Conservation (phyloP, 2,113 vertebrate genomes). For the Thunnus thynnus region DNA sequence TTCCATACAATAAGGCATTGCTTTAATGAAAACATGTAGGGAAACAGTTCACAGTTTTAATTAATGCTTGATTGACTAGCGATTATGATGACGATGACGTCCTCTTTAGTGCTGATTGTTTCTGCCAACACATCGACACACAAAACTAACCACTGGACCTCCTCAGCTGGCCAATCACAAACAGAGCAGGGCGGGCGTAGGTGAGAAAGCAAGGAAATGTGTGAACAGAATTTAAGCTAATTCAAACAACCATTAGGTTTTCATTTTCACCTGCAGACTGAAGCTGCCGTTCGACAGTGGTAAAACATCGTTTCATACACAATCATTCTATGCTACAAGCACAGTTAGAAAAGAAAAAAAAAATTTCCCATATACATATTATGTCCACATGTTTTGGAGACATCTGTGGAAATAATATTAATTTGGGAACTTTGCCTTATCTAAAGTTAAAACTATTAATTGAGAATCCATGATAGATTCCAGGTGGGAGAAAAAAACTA, state of each 20-base stretch:
- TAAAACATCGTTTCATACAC: conserved; percentile 44
- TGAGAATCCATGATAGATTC: conserved; percentile 46
- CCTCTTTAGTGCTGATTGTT: conserved; percentile 57
- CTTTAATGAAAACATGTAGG: conserved; percentile 73
- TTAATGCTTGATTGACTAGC: conserved; percentile 54
- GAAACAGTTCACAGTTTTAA: conserved; percentile 78
- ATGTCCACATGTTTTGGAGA: conserved; percentile 68
- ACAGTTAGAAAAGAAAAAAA: conserved; percentile 46
- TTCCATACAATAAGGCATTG: conserved; percentile 80
- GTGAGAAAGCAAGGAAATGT: conserved; percentile 41
- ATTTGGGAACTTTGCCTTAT: conserved; percentile 65
- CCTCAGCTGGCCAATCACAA: conserved; percentile 57
- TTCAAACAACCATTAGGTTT: conserved; percentile 25
- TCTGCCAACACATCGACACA: conserved; percentile 39
- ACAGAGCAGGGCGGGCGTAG: background rate
- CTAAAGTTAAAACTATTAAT: conserved; percentile 67
- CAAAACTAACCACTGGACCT: conserved; percentile 34
- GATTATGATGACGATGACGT: conserved; percentile 10
- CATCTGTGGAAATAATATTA: conserved; percentile 72
- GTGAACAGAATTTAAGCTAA: conserved; percentile 30
- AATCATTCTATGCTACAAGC: conserved; percentile 69
- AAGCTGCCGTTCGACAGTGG: conserved; percentile 42
- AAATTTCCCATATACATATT: conserved; percentile 47
- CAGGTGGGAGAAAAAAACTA: conserved; percentile 45
- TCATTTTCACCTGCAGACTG: conserved; percentile 28